Percentiles rank a stretch among this genome's conserved stretches.
These are phyloP conservation scores for Leucosticte australis DNA, from an alignment of 2,113 vertebrate genomes.

Conservation along the genomic window DNA sequence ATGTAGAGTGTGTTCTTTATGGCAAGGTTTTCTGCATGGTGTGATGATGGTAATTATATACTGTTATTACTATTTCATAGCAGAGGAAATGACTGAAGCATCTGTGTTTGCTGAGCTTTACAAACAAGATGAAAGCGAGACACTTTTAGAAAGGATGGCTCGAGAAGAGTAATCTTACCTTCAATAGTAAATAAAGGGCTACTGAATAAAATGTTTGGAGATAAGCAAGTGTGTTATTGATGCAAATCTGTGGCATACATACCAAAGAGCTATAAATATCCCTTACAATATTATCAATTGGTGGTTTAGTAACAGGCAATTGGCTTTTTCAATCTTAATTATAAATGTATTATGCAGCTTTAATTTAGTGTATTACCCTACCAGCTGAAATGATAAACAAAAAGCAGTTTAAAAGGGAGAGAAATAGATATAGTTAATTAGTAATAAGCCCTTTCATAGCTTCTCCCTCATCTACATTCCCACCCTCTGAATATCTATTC, in stretches of 20 bases:
- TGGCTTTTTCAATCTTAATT: constrained; percentile 75
- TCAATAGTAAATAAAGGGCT: constrained; percentile 25
- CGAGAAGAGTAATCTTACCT: constrained; percentile 37
- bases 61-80: not conserved
- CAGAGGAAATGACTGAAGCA: not conserved
- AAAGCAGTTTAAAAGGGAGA: constrained; percentile 52
- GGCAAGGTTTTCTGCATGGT: not conserved
- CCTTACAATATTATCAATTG: constrained; percentile 67
- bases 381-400: constrained; percentile 63
- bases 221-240: constrained; percentile 66
- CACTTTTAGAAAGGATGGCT: not conserved
- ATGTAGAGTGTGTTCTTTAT: not conserved
- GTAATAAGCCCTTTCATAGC: constrained; percentile 54
- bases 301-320: constrained; percentile 70
- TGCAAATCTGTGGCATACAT: constrained; percentile 68
- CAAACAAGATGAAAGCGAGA: not conserved
- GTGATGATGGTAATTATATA: not conserved
- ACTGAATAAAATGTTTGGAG: constrained; percentile 31
- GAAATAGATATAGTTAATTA: constrained; percentile 45
- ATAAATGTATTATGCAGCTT: constrained; percentile 70
- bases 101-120: constrained; percentile 26
- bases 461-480: constrained; percentile 44
- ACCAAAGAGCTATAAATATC: constrained; percentile 69
- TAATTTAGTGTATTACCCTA: constrained; percentile 66
- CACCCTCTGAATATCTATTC: constrained; percentile 50